Base-by-base conservation (phyloP, 2,113 vertebrate genomes). In the Gasterosteus aculeatus region DNA sequence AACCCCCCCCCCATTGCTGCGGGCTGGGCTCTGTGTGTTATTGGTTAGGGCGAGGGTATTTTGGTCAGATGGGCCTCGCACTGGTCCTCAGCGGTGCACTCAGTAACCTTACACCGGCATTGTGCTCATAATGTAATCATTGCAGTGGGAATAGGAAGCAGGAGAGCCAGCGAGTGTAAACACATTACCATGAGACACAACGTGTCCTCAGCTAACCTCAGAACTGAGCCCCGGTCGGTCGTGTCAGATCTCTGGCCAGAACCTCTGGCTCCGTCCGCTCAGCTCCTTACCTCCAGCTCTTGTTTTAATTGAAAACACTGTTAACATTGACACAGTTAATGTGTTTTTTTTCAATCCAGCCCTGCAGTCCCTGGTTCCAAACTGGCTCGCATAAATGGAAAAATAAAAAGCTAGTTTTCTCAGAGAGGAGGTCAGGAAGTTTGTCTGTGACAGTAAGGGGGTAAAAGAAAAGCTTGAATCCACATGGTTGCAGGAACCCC, bases 41-140 rank as follows among this genome's bases (percentile, higher is more conserved):
- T 85, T 82, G 77, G 83, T 88, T 70, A 46, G 80, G 35, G 69
- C 73, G 58, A 53, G 64, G 69, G 66, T 85, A 76, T 87, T 86
- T 89, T 73, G 78, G 78, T 81, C 74, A 0, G 77, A 80, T 90
- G 82, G 69, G 83, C 70, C 75, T 83, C 18, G 35, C 44, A 65
- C 82, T 74, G 84, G 84, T 88, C 78, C 69, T 78, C 31, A 74
- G 75, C 80, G 49, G 73, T 91, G 90, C 83, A 92, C 92, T 90
- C 92, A 54, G 90, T 93, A 93, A 95, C 93, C 92, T 87, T 83
- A 88, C 85, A 86, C 90, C 72, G 75, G 90, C 89, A 91, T 92
- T 93, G 92, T 92, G 88, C 88, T 91, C 82, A 19, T 92, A 93
- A 93, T 93, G 89, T 94, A 91, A 93, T 93, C 91, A 91, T 77